Base-by-base conservation (phyloP, 2,113 vertebrate genomes). In the Tamias sibiricus region DNA sequence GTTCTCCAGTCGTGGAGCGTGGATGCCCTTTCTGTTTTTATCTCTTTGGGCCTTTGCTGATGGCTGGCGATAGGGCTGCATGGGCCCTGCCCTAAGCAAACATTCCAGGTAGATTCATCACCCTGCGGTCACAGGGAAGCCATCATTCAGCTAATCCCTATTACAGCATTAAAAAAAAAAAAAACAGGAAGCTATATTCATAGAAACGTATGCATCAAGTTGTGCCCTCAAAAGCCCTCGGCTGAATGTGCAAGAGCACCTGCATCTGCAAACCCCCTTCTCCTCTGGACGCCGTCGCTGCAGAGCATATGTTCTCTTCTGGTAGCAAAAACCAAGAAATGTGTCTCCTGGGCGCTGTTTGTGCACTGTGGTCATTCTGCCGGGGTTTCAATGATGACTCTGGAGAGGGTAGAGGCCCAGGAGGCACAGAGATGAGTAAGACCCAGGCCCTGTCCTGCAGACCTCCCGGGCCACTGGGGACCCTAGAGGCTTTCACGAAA, bases 51-150 rank as follows among this genome's bases (percentile, higher is more conserved):
- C 40, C 77, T 85, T 80, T 62, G 79, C 79, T 74, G 87, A 85
- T 85, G 92, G 68, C 30, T 2, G 16, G 47, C 0, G 7, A n/a
- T 64, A 90, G 64, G 14, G 37, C 85, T 94, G n/a, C n/a, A 52
- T 35, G 86, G 59, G 68, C 83, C 19, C 37, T 72, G 42, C 93
- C 57, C 37, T 92, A 44, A 76, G 40, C 37, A 86, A 68, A 92
- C 76, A 84, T 92, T 79, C 71, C 62, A 69, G 17, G 64, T 35
- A 7, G 49, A 40, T 75, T 91, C 47, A 42, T 76, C 69, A 24
- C 8, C 64, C 74, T 37, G 66, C 37, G 11, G 59, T 71, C 40
- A 32, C 20, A 37, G 52, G 37, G 64, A 52, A 59, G 26, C 80
- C 81, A 30, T 72, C 40, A 6, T 83, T 92, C 95, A 76, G 83